Evolutionary conservation across 2,888 invertebrate genomes (phyloP).

Genomic region (Eumerus sabulonum): DNA sequence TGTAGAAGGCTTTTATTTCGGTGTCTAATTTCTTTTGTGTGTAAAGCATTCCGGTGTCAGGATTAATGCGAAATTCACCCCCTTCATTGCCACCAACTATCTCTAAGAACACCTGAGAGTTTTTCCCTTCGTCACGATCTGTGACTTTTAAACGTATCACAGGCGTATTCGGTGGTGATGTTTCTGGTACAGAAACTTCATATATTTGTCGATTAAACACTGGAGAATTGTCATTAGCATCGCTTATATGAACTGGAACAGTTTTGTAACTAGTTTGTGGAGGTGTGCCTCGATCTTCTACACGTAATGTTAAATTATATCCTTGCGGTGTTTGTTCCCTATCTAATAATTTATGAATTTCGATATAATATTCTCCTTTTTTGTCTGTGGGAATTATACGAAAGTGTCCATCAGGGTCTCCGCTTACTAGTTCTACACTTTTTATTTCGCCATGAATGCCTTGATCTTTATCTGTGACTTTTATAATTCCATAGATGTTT

Average conservation of each 20-base stretch:
- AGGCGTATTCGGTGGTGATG: slow-evolving; percentile 92
- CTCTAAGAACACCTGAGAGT: slow-evolving; percentile 90
- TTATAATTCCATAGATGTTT: slow-evolving; percentile 93
- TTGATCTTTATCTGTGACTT: slow-evolving; percentile 89
- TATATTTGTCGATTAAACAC: slow-evolving; percentile 92
- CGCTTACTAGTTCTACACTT: slow-evolving; percentile 90
- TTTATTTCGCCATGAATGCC: slow-evolving; percentile 92
- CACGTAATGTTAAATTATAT: slow-evolving; percentile 92
- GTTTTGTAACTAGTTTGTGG: slow-evolving; percentile 88
- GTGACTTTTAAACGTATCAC: slow-evolving; percentile 92
- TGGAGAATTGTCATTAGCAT: slow-evolving; percentile 91
- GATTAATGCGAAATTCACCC: slow-evolving; percentile 91
- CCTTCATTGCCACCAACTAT: slow-evolving; percentile 96
- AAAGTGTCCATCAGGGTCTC: slow-evolving; percentile 94
- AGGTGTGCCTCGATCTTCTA: slow-evolving; percentile 90
- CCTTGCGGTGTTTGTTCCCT: slow-evolving; percentile 88
- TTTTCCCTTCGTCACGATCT: slow-evolving; percentile 90
- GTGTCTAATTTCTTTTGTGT: slow-evolving; percentile 91
- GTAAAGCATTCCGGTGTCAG: slow-evolving; percentile 93
- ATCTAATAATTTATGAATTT: slow-evolving; percentile 87
- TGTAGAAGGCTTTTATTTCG: slow-evolving; percentile 90
- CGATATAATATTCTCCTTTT: slow-evolving; percentile 88
- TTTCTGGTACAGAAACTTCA: slow-evolving; percentile 92
- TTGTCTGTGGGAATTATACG: slow-evolving; percentile 84
- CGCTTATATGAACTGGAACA: slow-evolving; percentile 89